These are phyloP conservation scores for Apantesis nais DNA, from an alignment of 2,888 invertebrate species.

Conservation along the genomic window DNA sequence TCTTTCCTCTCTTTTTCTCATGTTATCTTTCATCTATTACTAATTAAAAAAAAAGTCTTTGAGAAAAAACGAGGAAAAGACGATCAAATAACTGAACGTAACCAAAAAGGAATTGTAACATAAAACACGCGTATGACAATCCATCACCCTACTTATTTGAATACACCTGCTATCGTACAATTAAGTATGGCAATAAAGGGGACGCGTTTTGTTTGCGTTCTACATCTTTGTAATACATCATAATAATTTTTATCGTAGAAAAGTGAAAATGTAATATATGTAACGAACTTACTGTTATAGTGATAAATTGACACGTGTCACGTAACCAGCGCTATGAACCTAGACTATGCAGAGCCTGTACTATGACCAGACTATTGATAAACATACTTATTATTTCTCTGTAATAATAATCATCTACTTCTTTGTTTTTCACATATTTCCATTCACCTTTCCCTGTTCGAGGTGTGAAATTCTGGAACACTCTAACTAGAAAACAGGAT, in stretches of 20 bases:
- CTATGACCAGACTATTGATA: no score
- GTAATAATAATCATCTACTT: no score
- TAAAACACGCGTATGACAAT: neutral
- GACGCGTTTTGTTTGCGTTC: neutral
- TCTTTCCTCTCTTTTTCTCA: no score
- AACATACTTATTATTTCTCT: no score
- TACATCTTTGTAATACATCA: neutral
- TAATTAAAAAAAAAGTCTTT: no score
- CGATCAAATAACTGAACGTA: neutral
- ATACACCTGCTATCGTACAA: slow-evolving; percentile 5
- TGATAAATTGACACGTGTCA: neutral
- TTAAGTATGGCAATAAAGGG: slow-evolving; percentile 6
- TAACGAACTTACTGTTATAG: neutral
- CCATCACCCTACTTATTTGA: slow-evolving; percentile 1
- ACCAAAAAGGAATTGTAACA: neutral
- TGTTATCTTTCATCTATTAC: no score
- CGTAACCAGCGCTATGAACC: no score
- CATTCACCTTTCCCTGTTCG: no score
- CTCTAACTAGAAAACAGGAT: no score
- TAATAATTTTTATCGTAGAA: slow-evolving; percentile 2
- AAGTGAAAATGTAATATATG: neutral
- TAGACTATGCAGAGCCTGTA: no score
- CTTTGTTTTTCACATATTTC: no score
- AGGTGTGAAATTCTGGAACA: no score
- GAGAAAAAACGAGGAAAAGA: neutral